These are phyloP conservation scores for Apamea crenata DNA, from an alignment of 2,888 invertebrate species.

Conservation along the genomic window DNA sequence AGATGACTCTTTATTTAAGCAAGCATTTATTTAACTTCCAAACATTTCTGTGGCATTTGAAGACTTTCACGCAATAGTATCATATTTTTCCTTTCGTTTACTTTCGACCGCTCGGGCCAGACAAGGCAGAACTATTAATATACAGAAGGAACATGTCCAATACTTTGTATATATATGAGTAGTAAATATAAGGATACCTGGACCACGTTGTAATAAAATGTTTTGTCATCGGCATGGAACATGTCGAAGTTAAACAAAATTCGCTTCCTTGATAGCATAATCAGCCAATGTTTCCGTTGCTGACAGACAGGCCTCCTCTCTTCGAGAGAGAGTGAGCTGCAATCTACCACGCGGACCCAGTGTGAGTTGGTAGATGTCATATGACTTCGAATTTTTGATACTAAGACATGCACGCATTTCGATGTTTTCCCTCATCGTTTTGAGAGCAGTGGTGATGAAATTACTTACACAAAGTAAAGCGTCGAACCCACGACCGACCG, in stretches of 20 bases:
- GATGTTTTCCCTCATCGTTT: too few species aligned
- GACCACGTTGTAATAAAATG: not conserved
- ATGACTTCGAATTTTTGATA: too few species aligned
- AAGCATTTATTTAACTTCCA: slow-evolving; percentile 48
- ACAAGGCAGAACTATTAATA: not conserved
- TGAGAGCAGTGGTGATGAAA: too few species aligned
- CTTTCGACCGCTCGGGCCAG: slow-evolving; percentile 22
- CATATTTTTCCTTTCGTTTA: slow-evolving; percentile 59
- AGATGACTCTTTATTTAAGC: slow-evolving; percentile 25
- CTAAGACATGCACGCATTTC: too few species aligned
- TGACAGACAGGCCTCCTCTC: too few species aligned
- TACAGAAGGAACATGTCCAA: slow-evolving; percentile 27
- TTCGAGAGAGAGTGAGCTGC: too few species aligned
- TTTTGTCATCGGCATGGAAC: not conserved
- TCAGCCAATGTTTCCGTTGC: too few species aligned
- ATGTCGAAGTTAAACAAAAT: not conserved
- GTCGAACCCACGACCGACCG: too few species aligned
- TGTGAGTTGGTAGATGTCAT: too few species aligned
- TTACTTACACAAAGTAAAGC: too few species aligned
- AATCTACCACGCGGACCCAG: too few species aligned
- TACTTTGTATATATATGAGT: not conserved
- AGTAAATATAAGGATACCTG: too few species aligned
- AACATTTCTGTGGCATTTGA: slow-evolving; percentile 50
- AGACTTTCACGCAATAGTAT: slow-evolving; percentile 52
- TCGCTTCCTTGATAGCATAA: not conserved